A percentile compares a stretch with the other conserved stretches of the same genome.
These are phyloP conservation scores for Sesia bembeciformis DNA, from an alignment of 2,888 invertebrate genomes.

Conservation along the genomic window DNA sequence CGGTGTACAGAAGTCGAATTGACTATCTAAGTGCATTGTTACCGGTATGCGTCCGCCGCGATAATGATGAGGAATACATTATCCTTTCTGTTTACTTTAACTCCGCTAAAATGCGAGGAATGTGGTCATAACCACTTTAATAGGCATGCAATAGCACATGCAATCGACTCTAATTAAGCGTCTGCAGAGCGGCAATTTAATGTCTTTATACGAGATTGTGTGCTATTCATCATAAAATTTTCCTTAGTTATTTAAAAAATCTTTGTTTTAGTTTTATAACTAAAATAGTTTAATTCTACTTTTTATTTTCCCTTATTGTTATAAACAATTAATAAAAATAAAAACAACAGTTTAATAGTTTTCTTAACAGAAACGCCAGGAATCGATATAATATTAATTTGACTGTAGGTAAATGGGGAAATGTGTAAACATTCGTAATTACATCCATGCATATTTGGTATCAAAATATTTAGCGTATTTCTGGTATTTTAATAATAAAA, in stretches of 20 bases:
- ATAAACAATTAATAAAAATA: no score
- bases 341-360: no score
- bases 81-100: background rate
- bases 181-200: background rate
- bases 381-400: no score
- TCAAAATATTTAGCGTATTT: no score
- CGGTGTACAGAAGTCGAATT: constrained; percentile 19
- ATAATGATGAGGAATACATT: constrained; percentile 7
- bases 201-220: background rate
- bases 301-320: no score
- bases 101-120: background rate
- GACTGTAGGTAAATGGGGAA: no score
- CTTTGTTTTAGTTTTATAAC: no score
- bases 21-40: constrained; percentile 12
- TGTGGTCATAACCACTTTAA: background rate
- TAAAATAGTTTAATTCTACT: no score
- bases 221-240: background rate
- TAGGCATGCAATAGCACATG: background rate
- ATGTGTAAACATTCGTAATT: no score
- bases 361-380: no score
- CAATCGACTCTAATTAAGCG: background rate
- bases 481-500: no score
- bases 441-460: no score
- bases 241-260: background rate
- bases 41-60: constrained; percentile 2